Evolutionary conservation across 2,113 vertebrate species (phyloP), one percentile per base, ranked within the genome.

Genomic region (Plecotus auritus): DNA sequence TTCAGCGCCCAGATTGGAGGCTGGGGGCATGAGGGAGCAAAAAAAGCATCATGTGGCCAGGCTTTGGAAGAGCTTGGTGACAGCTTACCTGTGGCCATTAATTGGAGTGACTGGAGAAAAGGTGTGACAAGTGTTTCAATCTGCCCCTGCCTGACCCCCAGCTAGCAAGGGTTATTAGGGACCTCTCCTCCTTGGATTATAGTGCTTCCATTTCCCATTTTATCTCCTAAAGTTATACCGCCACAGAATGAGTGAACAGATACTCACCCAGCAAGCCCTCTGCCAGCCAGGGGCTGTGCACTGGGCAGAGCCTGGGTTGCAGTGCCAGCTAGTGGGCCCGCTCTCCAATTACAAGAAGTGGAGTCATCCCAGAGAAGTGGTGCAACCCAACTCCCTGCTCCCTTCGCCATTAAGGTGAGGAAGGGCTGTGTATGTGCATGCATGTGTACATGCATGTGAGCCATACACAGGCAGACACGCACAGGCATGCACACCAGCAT

Each of bases 31-130:
- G 80, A 72, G 87, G 87, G 47, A 82, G n/a, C 67, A 89, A 72
- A 92, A 82, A 94, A 67, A 95, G 74, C 66, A 95, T 95, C 97
- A n/a, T 64, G 85, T 97, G 81, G 92, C 95, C 93, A 83, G 70
- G 47, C 78, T 85, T 76, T 84, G 82, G 90, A 78, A 88, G 56
- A 78, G 80, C 56, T 92, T 85, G 67, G 32, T 1, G 28, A 94
- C 4, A 18, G 92, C 82, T 95, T 76, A 88, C 86, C 85, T 89
- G 26, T 56, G 74, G 66, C 56, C 70, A 26, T 11, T 30, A 59
- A 16, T 9, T 22, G 54, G 9, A 59, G 56, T 61, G 88, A 91
- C 12, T 9, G 51, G 67, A 1, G 17, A 32, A 37, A 93, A 82
- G 59, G 12, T 0, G 1, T 70, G 37, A 54, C 77, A 42, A 14